Conservation (phyloP, 2,113 vertebrate species). For the Ceyx melanurus region DNA sequence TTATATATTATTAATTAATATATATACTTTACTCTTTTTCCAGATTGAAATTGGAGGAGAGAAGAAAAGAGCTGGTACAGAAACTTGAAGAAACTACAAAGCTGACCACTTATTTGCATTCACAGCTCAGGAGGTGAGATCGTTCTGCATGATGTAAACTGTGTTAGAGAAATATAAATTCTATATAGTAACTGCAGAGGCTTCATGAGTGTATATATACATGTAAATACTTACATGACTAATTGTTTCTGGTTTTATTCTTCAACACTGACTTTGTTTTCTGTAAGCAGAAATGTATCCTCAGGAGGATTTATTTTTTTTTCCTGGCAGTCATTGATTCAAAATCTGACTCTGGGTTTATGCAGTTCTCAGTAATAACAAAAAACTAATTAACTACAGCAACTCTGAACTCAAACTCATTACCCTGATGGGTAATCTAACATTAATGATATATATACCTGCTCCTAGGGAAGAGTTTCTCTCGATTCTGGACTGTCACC, state of each 20-base stretch:
- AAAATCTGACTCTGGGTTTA: not conserved
- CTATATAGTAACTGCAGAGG: not conserved
- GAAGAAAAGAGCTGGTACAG: constrained; percentile 79
- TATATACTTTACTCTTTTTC: not conserved
- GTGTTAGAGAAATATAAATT: not conserved
- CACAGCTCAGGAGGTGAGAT: constrained; percentile 82
- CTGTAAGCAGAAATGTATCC: not conserved
- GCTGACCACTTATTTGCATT: constrained; percentile 82
- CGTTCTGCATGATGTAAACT: not conserved
- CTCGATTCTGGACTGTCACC: not conserved
- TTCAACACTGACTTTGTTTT: not conserved
- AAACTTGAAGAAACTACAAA: constrained; percentile 85
- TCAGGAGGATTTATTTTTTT: not conserved
- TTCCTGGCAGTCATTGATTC: not conserved
- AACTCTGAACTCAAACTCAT: not conserved
- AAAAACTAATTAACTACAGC: not conserved
- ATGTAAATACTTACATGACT: not conserved
- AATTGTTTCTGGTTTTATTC: not conserved
- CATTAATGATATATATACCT: not conserved
- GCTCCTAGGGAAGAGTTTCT: not conserved
- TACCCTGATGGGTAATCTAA: not conserved
- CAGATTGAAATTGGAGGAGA: constrained; percentile 84
- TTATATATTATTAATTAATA: no score
- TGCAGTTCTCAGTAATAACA: not conserved
- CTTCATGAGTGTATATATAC: not conserved